Evolutionary conservation across 2,113 vertebrate genomes (phyloP).

Genomic region (Leucoraja erinaceus): DNA sequence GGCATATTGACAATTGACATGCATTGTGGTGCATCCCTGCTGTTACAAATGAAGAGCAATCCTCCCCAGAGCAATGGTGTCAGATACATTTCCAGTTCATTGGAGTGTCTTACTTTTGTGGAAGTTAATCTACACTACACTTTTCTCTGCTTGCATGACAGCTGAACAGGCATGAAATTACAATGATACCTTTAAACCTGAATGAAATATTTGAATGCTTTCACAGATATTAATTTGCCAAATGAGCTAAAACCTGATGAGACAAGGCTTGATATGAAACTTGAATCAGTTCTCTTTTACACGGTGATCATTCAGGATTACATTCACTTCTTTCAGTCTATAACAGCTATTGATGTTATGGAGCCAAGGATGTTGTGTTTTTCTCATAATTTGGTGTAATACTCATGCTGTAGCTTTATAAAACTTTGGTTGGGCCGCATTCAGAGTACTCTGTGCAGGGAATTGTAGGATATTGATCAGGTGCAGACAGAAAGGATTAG

Average conservation of each 20-base stretch:
- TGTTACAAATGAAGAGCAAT: neutral
- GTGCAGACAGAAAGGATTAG: too few species aligned
- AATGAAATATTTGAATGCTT: neutral
- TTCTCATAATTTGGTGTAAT: neutral
- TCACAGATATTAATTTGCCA: neutral
- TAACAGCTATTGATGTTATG: neutral
- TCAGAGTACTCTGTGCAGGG: too few species aligned
- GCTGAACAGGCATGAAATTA: neutral
- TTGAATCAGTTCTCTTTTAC: neutral
- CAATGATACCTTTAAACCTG: neutral
- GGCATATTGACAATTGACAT: neutral
- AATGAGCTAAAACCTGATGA: neutral
- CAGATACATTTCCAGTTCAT: neutral
- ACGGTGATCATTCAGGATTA: neutral
- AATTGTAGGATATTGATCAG: too few species aligned
- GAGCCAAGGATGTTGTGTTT: neutral
- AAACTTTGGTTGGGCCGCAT: too few species aligned
- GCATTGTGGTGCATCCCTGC: neutral
- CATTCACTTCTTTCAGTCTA: neutral
- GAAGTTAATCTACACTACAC: neutral
- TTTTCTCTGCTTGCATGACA: conserved; percentile 12
- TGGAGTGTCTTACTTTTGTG: neutral
- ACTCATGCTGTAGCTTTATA: too few species aligned
- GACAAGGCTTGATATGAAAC: neutral
- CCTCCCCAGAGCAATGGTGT: neutral